Percentiles rank a stretch among this genome's conserved stretches.
Evolutionary conservation across 2,797 vertebrate genomes (phyloP).

Genomic region (Gallinago solitaria): DNA sequence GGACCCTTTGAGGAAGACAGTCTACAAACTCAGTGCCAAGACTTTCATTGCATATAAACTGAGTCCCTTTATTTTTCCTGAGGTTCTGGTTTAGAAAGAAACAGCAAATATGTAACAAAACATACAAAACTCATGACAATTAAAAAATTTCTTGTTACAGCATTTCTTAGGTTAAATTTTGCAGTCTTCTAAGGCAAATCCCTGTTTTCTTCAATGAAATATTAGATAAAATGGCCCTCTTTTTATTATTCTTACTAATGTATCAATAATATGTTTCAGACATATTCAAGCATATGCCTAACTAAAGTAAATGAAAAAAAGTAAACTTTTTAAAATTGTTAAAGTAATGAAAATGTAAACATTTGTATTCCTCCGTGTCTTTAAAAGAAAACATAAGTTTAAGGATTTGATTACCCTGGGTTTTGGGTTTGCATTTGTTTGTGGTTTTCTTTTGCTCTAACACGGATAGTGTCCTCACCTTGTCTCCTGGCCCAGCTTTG

Average conservation of each 20-base stretch:
- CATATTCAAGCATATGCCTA: background rate
- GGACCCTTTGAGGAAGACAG: background rate
- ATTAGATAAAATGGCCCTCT: background rate
- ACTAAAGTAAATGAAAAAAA: background rate
- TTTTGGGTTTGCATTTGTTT: background rate
- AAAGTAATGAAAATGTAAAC: background rate
- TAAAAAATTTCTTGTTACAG: background rate
- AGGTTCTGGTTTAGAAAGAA: constrained; percentile 26
- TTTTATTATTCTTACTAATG: background rate
- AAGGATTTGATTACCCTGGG: background rate
- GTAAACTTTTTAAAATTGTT: no score
- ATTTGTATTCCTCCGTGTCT: background rate
- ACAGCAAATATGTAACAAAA: background rate
- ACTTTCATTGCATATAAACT: constrained; percentile 18
- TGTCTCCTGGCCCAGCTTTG: background rate
- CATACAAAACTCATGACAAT: background rate
- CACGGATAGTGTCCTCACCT: accelerated
- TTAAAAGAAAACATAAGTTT: background rate
- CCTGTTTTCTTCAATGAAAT: background rate
- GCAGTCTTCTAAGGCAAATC: background rate
- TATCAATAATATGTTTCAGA: background rate
- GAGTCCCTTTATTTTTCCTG: background rate
- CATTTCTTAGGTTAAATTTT: background rate
- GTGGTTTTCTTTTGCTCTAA: background rate
- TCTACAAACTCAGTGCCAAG: constrained; percentile 20